Base-by-base conservation (phyloP, 2,888 invertebrate genomes). In the Toxonevra muliebris region DNA sequence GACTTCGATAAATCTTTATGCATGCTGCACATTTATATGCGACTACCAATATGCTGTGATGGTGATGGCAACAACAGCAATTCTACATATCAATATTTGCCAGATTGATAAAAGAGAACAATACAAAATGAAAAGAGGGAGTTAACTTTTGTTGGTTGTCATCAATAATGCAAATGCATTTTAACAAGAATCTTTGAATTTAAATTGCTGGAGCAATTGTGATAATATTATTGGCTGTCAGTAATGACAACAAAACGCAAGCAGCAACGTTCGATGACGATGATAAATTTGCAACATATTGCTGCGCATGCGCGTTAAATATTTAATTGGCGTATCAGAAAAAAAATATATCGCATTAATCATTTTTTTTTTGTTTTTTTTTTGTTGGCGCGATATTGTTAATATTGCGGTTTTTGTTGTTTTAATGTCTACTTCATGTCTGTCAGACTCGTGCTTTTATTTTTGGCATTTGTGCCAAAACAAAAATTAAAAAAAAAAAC, bases 41-140 rank as follows among this genome's bases (percentile, higher is more conserved):
- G n/a, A n/a, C n/a, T n/a, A n/a, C n/a, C n/a, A n/a, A n/a, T n/a
- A n/a, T n/a, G n/a, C n/a, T n/a, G n/a, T n/a, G n/a, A n/a, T n/a
- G n/a, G n/a, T n/a, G n/a, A n/a, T n/a, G n/a, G n/a, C n/a, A n/a
- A n/a, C n/a, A n/a, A n/a, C n/a, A n/a, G n/a, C n/a, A n/a, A n/a
- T n/a, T 30, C 30, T 30, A 30, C 30, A 2, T 2, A 30, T 2
- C 48, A 53, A 65, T 43, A 50, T 58, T 58, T 20, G 48, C 50
- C 50, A 58, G 43, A 12, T n/a, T 30, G 40, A 3, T 41, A 48
- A 66, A 54, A 59, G 59, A 66, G 48, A 54, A 15, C 30, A 61
- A 53, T n/a, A 53, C 15, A 61, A 30, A 48, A 48, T 4, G 50
- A 48, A 48, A 48, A 7, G 50, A 48, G 7, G 15, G 15, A 15